Base-by-base conservation (phyloP, 2,888 invertebrate species). In the Sisyra terminalis region DNA sequence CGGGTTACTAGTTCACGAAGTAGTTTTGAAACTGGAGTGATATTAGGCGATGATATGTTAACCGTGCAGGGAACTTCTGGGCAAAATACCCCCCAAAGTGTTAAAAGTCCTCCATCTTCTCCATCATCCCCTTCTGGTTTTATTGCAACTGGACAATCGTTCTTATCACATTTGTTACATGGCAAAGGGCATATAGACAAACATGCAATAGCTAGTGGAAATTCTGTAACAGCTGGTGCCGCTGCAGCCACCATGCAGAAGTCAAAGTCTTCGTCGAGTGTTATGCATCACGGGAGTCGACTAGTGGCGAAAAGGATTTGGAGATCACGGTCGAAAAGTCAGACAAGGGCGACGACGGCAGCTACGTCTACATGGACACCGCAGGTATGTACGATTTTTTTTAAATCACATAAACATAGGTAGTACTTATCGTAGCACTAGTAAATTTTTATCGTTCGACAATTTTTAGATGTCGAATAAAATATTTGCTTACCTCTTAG, bases 251-350 rank as follows among this genome's bases (percentile, higher is more conserved):
- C 75, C 60, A 87, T 87, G 87, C 86, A 87, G 74, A 88, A 87
- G 69, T 87, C 86, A 55, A 85, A 87, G 62, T 86, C 86, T 18
- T 83, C 85, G 51, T 83, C 85, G 57, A 85, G 83, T 66, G 85
- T 87, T 59, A 81, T 86, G 58, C 83, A 84, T 52, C 71, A 71
- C 52, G 70, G 72, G 38, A 68, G 71, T 51, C 60, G 70, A 59
- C 75, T 83, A 60, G 83, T 87, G 52, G 77, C 85, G 57, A 84
- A 82, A 66, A 81, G 82, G 61, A 78, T 89, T 57, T 88, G 85
- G 78, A 74, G 81, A 56, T 78, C 83, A 51, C 69, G 89, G 55
- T 85, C 86, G 51, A 85, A 88, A 57, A 83, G 83, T 56, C 81
- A 83, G 51, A 79, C 79, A 50, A 70, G 83, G 53, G 67, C 63